These are phyloP conservation scores for Ectemnius cavifrons DNA, from an alignment of 2,888 invertebrate species.

Conservation along the genomic window DNA sequence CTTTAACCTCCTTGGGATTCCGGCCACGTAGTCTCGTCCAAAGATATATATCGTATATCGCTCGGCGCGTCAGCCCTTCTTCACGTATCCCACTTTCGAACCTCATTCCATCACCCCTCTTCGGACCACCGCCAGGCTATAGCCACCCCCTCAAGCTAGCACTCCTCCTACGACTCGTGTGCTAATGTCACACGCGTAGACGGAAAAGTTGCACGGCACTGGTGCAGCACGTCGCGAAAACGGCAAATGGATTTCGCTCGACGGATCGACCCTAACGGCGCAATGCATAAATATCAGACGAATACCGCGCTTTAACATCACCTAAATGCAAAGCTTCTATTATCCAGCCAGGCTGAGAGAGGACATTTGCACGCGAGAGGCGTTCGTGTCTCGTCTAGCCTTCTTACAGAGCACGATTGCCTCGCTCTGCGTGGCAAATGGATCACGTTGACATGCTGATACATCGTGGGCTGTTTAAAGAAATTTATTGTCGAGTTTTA, in stretches of 20 bases:
- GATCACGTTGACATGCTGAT: too few species aligned
- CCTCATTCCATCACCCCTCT: slow-evolving; percentile 70
- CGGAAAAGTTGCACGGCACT: slow-evolving; percentile 44
- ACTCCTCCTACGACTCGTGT: too few species aligned
- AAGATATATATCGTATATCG: slow-evolving; percentile 73
- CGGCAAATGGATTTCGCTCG: slow-evolving; percentile 29
- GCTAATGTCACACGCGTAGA: slow-evolving; percentile 57
- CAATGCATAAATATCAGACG: slow-evolving; percentile 17
- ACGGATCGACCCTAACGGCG: slow-evolving; percentile 13
- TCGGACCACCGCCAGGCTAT: slow-evolving; percentile 41
- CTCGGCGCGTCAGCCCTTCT: slow-evolving; percentile 64
- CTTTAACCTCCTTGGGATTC: slow-evolving; percentile 73
- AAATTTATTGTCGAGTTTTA: too few species aligned
- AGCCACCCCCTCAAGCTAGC: slow-evolving; percentile 26
- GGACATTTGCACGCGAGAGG: too few species aligned
- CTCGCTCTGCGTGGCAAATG: too few species aligned
- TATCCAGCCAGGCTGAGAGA: too few species aligned
- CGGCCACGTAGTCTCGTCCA: slow-evolving; percentile 73
- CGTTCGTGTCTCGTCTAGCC: too few species aligned
- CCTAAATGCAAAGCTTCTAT: too few species aligned
- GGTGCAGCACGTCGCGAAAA: not conserved
- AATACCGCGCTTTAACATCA: not conserved
- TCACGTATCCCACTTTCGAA: slow-evolving; percentile 76
- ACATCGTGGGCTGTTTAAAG: too few species aligned
- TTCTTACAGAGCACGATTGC: too few species aligned